Evolutionary conservation across 2,113 vertebrate genomes (phyloP).

Genomic region (Antennarius striatus): DNA sequence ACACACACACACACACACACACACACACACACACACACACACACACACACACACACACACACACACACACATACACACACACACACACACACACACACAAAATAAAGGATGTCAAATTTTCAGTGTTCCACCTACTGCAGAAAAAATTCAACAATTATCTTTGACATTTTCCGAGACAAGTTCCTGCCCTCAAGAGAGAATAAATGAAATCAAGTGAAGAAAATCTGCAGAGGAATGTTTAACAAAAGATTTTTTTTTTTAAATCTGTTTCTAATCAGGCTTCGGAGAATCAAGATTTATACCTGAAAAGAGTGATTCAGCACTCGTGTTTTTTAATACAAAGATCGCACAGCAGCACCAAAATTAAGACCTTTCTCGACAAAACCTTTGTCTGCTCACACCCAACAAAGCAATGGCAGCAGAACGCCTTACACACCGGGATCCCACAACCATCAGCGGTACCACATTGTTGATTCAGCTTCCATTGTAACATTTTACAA

Average conservation of each 20-base stretch:
- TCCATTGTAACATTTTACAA: too few relatives aligned
- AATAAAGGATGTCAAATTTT: not conserved
- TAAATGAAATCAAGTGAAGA: not conserved
- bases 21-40: not conserved
- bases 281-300: not conserved
- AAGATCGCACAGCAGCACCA: too few relatives aligned
- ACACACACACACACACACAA: slow-evolving; percentile 6
- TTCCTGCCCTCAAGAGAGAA: too few relatives aligned
- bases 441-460: too few relatives aligned
- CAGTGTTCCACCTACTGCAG: not conserved
- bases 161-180: slow-evolving; percentile 36
- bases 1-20: not conserved
- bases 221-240: not conserved
- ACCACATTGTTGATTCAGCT: too few relatives aligned
- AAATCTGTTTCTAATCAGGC: not conserved
- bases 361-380: too few relatives aligned
- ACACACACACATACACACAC: not conserved
- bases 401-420: too few relatives aligned
- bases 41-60: not conserved
- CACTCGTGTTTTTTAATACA: not conserved
- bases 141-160: slow-evolving; percentile 13
- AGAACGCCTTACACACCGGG: too few relatives aligned
- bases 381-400: too few relatives aligned
- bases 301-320: not conserved
- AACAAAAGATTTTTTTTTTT: too few relatives aligned